Evolutionary conservation across 2,888 invertebrate species (phyloP).

Genomic region (Cephus spinipes): DNA sequence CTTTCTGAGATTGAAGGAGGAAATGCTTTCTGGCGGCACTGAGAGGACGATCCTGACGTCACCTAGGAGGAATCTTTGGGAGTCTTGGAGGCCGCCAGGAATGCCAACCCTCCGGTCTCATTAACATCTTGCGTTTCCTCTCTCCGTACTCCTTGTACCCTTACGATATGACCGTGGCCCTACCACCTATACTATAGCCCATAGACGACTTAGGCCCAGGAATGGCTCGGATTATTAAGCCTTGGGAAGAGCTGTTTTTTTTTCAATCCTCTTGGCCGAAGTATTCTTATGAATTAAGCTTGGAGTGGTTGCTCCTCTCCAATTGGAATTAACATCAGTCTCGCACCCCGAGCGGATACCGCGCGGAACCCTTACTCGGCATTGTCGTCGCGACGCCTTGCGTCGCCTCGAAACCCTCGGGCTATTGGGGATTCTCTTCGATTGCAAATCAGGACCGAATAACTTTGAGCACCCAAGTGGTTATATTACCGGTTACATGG

Average conservation of each 20-base stretch:
- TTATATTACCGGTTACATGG: slow-evolving; percentile 8
- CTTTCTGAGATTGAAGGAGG: slow-evolving; percentile 15
- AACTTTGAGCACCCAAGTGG: slow-evolving; percentile 3
- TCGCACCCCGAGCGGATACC: slow-evolving; percentile 29
- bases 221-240: slow-evolving; percentile 11
- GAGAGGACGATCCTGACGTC: slow-evolving; percentile 44
- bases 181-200: background rate
- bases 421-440: slow-evolving; percentile 4
- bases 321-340: slow-evolving; percentile 36
- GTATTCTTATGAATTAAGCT: slow-evolving; percentile 53
- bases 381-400: slow-evolving; percentile 25
- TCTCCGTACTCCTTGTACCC: slow-evolving; percentile 32
- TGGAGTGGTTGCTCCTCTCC: slow-evolving; percentile 41
- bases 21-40: background rate
- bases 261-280: slow-evolving; percentile 27
- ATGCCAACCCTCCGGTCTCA: slow-evolving; percentile 66
- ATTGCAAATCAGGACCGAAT: slow-evolving; percentile 7
- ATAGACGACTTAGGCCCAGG: background rate
- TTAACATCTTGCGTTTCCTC: slow-evolving; percentile 65
- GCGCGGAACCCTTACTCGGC: slow-evolving; percentile 10
- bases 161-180: slow-evolving; percentile 15
- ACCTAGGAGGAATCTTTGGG: slow-evolving; percentile 60
- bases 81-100: slow-evolving; percentile 62
- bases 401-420: slow-evolving; percentile 7
- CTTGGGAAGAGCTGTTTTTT: slow-evolving; percentile 2